These are phyloP conservation scores for Nomada ruficornis DNA, from an alignment of 2,888 invertebrate species.

Conservation along the genomic window DNA sequence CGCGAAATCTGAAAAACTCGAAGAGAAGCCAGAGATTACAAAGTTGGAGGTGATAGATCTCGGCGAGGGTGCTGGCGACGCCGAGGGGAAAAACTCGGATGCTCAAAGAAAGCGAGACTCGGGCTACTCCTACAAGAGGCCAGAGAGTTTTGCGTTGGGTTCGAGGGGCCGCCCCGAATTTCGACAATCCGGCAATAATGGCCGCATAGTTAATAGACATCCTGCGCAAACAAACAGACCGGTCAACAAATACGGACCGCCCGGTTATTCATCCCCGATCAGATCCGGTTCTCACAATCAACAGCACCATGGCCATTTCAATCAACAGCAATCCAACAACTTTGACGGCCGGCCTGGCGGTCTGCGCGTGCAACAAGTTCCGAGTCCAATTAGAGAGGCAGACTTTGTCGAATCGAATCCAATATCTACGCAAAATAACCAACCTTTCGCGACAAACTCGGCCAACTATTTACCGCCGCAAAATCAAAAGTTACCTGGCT, in stretches of 20 bases:
- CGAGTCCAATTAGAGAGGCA: conserved; percentile 72
- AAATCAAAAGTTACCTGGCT: conserved; percentile 79
- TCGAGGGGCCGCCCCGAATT: conserved; percentile 62
- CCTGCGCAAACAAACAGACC: conserved; percentile 75
- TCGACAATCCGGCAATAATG: conserved; percentile 64
- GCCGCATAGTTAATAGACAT: conserved; percentile 69
- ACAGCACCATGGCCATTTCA: conserved; percentile 54
- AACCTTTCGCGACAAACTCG: conserved; percentile 78
- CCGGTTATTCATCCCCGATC: conserved; percentile 58
- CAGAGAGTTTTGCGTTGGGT: conserved; percentile 54
- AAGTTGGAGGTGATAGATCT: conserved; percentile 67
- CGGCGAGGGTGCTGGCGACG: conserved; percentile 55
- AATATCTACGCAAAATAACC: conserved; percentile 80
- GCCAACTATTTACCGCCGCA: conserved; percentile 82
- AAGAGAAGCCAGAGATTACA: conserved; percentile 57
- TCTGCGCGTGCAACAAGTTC: conserved; percentile 69
- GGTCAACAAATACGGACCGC: conserved; percentile 78
- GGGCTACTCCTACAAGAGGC: conserved; percentile 75
- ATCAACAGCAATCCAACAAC: conserved; percentile 49
- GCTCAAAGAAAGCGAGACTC: conserved; percentile 78
- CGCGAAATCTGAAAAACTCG: conserved; percentile 24
- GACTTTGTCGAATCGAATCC: conserved; percentile 77
- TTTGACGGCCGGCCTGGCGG: conserved; percentile 45
- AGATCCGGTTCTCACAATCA: conserved; percentile 42
- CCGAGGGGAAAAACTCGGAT: conserved; percentile 54